Evolutionary conservation across 2,113 vertebrate genomes (phyloP).

Genomic region (rat (Rattus norvegicus)): DNA sequence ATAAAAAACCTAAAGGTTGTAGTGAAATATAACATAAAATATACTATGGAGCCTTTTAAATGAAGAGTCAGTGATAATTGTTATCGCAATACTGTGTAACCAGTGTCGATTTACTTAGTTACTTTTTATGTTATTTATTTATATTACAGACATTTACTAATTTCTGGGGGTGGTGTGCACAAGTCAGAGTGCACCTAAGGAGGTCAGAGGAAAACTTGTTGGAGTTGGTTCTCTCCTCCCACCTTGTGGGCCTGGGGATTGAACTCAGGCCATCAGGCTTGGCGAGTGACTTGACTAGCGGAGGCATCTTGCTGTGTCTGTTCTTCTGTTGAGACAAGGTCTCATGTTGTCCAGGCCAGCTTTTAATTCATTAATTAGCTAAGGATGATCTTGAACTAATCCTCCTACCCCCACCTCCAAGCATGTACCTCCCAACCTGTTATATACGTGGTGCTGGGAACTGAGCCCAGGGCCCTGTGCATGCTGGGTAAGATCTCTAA

Average conservation of each 20-base stretch:
- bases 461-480: not conserved
- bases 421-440: not conserved
- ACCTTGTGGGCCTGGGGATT: not conserved
- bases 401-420: not conserved
- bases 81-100: not conserved
- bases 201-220: not conserved
- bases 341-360: too few species aligned
- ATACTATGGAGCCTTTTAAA: not conserved
- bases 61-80: not conserved
- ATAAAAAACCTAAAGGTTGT: not conserved
- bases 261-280: not conserved
- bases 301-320: not conserved
- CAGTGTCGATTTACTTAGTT: too few species aligned
- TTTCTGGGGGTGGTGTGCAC: not conserved
- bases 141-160: not conserved
- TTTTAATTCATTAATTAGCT: not conserved
- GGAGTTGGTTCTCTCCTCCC: not conserved
- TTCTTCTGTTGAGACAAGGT: not conserved
- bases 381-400: not conserved
- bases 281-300: not conserved
- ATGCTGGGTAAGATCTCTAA: not conserved
- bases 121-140: not conserved
- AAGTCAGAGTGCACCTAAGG: too few species aligned
- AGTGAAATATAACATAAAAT: not conserved
- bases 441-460: not conserved